These are phyloP conservation scores for Colletes gigas DNA, from an alignment of 1,140 invertebrate species.

Conservation along the genomic window DNA sequence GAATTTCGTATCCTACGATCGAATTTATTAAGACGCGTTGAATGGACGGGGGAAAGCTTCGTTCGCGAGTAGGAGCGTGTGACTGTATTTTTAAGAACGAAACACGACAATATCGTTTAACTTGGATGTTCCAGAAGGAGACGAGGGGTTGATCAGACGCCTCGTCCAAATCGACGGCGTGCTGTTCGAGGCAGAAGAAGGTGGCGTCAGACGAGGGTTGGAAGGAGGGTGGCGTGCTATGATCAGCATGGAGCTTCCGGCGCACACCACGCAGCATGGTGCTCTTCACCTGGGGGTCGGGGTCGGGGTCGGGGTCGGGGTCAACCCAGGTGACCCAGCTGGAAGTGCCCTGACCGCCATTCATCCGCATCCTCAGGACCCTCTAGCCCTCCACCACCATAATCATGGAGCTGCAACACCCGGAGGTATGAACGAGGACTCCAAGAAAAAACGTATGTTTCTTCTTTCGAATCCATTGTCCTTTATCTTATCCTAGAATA, in stretches of 20 bases:
- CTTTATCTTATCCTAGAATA: neutral
- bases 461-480: conserved; percentile 72
- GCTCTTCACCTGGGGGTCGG: conserved; percentile 76
- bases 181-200: conserved; percentile 69
- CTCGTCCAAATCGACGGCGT: conserved; percentile 69
- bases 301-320: conserved; percentile 72
- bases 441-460: conserved; percentile 81
- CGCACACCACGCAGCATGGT: conserved; percentile 76
- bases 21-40: neutral
- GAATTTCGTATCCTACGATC: neutral
- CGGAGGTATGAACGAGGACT: conserved; percentile 80
- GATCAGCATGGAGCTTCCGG: conserved; percentile 80
- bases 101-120: neutral
- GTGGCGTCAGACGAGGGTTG: conserved; percentile 68
- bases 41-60: no score
- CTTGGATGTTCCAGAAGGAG: conserved; percentile 51
- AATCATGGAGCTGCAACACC: conserved; percentile 72
- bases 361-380: conserved; percentile 76
- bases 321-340: conserved; percentile 74
- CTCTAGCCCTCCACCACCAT: conserved; percentile 75
- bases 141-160: conserved; percentile 62
- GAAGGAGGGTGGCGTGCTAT: conserved; percentile 75
- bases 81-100: no score
- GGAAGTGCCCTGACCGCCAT: conserved; percentile 74
- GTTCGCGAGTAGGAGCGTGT: no score